phyloP scores from a whole-genome alignment of 2,113 vertebrate species.

The Hemibagrus wyckioides region DNA sequence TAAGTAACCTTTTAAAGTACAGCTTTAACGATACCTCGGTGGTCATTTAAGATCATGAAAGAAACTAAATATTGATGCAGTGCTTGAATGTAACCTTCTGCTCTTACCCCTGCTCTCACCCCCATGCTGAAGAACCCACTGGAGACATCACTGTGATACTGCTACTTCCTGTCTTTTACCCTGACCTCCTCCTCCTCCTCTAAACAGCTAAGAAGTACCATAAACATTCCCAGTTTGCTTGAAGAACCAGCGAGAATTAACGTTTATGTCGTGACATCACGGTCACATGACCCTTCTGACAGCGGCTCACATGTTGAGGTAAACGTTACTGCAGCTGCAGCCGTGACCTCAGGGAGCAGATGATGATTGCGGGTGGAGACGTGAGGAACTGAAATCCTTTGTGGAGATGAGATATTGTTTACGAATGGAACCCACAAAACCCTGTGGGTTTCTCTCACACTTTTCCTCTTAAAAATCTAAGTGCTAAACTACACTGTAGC shows the following conservation, averaged over 20 bases:
- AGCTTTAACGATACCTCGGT: no score
- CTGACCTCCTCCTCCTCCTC: neutral
- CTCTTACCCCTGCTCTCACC: no score
- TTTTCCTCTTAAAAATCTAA: neutral
- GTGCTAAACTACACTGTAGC: neutral
- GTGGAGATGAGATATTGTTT: neutral
- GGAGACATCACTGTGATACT: neutral
- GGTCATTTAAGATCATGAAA: no score
- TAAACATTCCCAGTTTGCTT: neutral
- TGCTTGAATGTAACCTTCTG: no score
- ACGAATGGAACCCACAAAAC: neutral
- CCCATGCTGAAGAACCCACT: no score
- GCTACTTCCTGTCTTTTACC: neutral
- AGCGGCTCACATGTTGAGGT: neutral
- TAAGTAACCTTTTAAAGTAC: no score
- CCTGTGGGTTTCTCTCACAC: neutral
- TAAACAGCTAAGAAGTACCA: neutral
- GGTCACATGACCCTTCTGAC: neutral
- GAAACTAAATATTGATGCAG: no score
- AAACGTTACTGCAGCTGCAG: neutral
- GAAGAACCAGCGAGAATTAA: neutral
- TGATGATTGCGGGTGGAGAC: neutral
- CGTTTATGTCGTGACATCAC: neutral
- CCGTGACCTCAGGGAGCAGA: neutral
- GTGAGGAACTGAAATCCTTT: neutral